Percentiles rank a stretch among this genome's conserved stretches.
These are phyloP conservation scores for Nannoperca obscura DNA, from an alignment of 2,797 vertebrate species.

Conservation along the genomic window DNA sequence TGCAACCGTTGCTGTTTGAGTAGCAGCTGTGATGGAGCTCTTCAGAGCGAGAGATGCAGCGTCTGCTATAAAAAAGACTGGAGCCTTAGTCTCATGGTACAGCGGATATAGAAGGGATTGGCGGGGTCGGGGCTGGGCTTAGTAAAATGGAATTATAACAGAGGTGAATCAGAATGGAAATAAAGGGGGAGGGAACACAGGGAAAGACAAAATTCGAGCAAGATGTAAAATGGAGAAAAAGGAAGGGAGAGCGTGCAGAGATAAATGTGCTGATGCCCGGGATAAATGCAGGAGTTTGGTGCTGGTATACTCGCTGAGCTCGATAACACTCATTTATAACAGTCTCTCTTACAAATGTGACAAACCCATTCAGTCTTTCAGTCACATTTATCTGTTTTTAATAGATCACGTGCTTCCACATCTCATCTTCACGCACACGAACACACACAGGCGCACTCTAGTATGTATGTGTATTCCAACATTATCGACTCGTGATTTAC, in stretches of 20 bases:
- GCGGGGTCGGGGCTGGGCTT: slow-evolving; percentile 30
- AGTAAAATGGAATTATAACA: slow-evolving; percentile 32
- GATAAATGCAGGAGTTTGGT: slow-evolving; percentile 16
- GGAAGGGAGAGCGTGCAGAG: neutral
- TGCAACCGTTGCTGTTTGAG: slow-evolving; percentile 31
- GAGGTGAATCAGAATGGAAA: slow-evolving; percentile 42
- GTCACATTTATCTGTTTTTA: neutral
- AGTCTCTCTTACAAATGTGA: neutral
- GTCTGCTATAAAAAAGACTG: slow-evolving; percentile 45
- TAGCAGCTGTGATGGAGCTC: neutral
- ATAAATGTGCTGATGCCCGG: neutral
- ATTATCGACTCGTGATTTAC: slow-evolving; percentile 56
- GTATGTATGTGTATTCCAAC: slow-evolving; percentile 5
- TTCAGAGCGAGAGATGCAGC: slow-evolving; percentile 12
- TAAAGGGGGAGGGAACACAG: slow-evolving; percentile 2
- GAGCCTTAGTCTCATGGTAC: neutral
- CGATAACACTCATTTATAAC: neutral
- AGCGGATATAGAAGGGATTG: slow-evolving; percentile 15
- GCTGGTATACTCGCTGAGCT: neutral
- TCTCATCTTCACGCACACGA: slow-evolving; percentile 18
- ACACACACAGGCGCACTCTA: neutral
- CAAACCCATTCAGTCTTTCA: neutral
- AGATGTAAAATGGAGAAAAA: slow-evolving; percentile 12
- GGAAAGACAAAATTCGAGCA: neutral
- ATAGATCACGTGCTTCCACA: slow-evolving; percentile 21